Conservation (phyloP, 1,140 invertebrate species). For the Sitodiplosis mosellana region DNA sequence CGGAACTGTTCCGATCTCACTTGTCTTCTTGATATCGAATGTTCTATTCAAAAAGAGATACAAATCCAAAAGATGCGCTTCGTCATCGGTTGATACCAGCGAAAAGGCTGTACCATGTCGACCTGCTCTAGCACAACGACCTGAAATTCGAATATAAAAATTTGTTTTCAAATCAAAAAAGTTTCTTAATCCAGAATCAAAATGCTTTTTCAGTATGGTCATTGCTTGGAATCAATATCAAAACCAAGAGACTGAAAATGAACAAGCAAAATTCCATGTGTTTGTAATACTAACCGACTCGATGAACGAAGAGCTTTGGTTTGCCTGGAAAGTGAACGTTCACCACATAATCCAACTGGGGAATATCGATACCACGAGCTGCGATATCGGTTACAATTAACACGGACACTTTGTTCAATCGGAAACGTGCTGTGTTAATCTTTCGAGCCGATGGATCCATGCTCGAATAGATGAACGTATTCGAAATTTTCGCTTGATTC, state of each 20-base stretch:
- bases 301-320: slow-evolving; percentile 92
- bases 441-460: slow-evolving; percentile 89
- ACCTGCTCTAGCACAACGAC: slow-evolving; percentile 91
- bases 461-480: slow-evolving; percentile 86
- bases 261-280: neutral
- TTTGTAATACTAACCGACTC: slow-evolving; percentile 66
- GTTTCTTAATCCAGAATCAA: too few species aligned
- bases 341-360: slow-evolving; percentile 88
- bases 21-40: slow-evolving; percentile 36
- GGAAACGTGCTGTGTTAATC: slow-evolving; percentile 88
- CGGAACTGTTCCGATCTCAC: slow-evolving; percentile 47
- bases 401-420: slow-evolving; percentile 53
- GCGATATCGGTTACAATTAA: slow-evolving; percentile 94
- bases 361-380: slow-evolving; percentile 93
- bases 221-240: too few species aligned
- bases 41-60: slow-evolving; percentile 80
- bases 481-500: slow-evolving; percentile 55
- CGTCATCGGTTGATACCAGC: slow-evolving; percentile 74
- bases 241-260: neutral
- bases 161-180: too few species aligned
- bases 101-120: slow-evolving; percentile 77
- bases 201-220: too few species aligned
- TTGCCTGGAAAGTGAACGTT: slow-evolving; percentile 96
- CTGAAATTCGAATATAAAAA: slow-evolving; percentile 28
- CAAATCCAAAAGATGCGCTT: slow-evolving; percentile 81